phyloP scores from a whole-genome alignment of 2,797 vertebrate species.

The Podargus strigoides region DNA sequence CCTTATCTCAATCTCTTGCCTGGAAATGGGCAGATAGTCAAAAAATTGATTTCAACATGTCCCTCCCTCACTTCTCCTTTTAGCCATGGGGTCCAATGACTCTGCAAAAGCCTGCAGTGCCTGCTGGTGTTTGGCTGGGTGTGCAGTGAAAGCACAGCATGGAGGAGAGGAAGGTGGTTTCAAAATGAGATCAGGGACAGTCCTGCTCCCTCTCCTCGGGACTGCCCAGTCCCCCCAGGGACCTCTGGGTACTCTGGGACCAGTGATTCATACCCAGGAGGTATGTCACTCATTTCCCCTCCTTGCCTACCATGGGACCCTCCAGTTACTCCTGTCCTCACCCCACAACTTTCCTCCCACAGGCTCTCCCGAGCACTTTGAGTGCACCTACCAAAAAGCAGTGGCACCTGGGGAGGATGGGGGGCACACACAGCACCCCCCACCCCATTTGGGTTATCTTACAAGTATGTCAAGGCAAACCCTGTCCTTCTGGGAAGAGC shows the following conservation, averaged over 20 bases:
- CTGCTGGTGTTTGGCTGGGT: background rate
- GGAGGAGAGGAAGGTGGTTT: background rate
- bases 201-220: background rate
- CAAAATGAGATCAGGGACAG: background rate
- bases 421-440: background rate
- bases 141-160: background rate
- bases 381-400: background rate
- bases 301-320: background rate
- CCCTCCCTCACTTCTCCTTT: constrained; percentile 60
- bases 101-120: background rate
- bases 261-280: rapidly evolving
- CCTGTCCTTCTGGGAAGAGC: background rate
- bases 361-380: background rate
- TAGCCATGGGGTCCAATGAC: background rate
- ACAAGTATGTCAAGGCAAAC: background rate
- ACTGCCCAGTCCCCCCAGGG: background rate
- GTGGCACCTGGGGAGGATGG: background rate
- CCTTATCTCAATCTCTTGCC: background rate
- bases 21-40: background rate
- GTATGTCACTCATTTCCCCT: background rate
- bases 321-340: background rate
- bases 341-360: background rate
- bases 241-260: background rate
- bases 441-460: background rate
- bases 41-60: constrained; percentile 33